These are phyloP conservation scores for Eublepharis macularius DNA, from an alignment of 2,113 vertebrate genomes.

Conservation along the genomic window DNA sequence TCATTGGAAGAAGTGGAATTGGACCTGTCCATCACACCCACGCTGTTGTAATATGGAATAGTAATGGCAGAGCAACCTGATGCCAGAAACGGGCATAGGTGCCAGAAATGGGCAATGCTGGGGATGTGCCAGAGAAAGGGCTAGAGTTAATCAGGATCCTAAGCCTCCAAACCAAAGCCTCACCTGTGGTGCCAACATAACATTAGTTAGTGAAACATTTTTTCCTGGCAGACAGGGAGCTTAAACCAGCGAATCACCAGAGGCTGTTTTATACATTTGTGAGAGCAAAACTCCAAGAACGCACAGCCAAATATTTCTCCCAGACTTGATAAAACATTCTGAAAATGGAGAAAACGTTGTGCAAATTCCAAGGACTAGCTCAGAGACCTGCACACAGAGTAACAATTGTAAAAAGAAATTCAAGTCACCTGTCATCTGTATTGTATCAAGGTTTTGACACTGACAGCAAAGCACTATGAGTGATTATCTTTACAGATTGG, in stretches of 20 bases:
- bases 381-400: not conserved
- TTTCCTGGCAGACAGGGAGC: not conserved
- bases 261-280: not conserved
- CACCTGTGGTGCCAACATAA: too few relatives aligned
- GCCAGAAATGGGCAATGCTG: too few relatives aligned
- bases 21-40: too few relatives aligned
- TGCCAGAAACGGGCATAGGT: too few relatives aligned
- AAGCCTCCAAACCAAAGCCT: too few relatives aligned
- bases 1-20: too few relatives aligned
- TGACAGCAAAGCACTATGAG: not conserved
- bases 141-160: too few relatives aligned
- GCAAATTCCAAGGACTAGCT: not conserved
- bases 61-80: too few relatives aligned
- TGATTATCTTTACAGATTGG: conserved; percentile 14
- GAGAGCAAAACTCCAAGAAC: not conserved
- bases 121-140: too few relatives aligned
- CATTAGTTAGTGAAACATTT: too few relatives aligned
- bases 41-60: too few relatives aligned
- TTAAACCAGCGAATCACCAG: not conserved
- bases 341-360: conserved; percentile 1
- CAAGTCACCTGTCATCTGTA: not conserved
- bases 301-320: not conserved
- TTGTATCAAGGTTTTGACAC: not conserved
- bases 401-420: conserved; percentile 13
- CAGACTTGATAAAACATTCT: not conserved